phyloP scores from a whole-genome alignment of 2,888 invertebrate species.

The Anodontia alba region DNA sequence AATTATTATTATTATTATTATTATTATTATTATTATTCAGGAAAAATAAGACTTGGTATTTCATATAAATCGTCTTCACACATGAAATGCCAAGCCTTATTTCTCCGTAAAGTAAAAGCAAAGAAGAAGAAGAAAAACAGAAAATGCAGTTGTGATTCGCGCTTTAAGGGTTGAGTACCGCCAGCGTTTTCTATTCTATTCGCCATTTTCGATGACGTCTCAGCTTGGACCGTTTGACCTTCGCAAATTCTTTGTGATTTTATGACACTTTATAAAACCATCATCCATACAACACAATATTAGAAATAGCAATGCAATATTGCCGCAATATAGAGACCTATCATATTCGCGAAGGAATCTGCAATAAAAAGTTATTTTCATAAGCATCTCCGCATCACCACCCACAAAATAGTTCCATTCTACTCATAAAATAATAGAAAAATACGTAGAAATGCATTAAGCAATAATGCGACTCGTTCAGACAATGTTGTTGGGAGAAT shows the following conservation, averaged over 20 bases:
- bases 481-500: not conserved
- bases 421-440: slow-evolving; percentile 2
- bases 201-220: no score
- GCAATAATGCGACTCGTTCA: not conserved
- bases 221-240: not conserved
- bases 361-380: not conserved
- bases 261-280: not conserved
- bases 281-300: not conserved
- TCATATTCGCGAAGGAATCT: not conserved
- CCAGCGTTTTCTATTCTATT: no score
- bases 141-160: no score
- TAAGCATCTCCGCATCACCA: not conserved
- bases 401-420: slow-evolving; percentile 2
- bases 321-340: not conserved
- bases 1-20: no score
- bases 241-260: not conserved
- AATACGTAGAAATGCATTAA: not conserved
- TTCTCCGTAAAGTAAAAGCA: no score
- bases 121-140: no score
- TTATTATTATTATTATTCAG: no score
- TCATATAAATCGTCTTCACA: no score
- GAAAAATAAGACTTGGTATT: no score
- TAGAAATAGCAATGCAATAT: not conserved
- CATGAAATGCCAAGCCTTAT: no score
- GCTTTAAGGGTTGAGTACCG: no score